These are phyloP conservation scores for Drosophila suboccidentalis DNA, from an alignment of 2,888 invertebrate genomes.

Conservation along the genomic window DNA sequence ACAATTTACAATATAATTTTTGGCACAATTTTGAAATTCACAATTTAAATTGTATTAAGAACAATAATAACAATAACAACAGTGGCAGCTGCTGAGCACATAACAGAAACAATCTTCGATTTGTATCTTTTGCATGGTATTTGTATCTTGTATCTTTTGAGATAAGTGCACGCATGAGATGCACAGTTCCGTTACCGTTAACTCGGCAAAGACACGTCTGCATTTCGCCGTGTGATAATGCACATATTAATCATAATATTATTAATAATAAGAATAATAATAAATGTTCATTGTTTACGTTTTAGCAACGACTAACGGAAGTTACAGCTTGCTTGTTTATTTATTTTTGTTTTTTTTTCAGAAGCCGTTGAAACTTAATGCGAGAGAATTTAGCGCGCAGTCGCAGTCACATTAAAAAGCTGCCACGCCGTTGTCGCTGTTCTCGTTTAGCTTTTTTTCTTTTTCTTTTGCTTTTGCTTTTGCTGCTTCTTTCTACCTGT, in stretches of 20 bases:
- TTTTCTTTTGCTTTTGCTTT: conserved; percentile 26
- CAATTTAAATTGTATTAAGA: conserved; percentile 14
- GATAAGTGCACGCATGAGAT: conserved; percentile 49
- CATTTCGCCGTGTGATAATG: conserved; percentile 42
- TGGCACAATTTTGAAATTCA: conserved; percentile 44
- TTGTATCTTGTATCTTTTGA: conserved; percentile 19
- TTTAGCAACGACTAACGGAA: conserved; percentile 64
- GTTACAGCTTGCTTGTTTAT: conserved; percentile 41
- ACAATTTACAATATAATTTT: conserved; percentile 27
- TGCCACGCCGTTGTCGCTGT: conserved; percentile 48
- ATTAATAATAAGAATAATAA: conserved; percentile 8
- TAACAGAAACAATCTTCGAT: conserved; percentile 25
- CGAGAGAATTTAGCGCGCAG: conserved; percentile 45
- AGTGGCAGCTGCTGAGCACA: conserved; percentile 11
- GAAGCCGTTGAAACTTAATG: conserved; percentile 24
- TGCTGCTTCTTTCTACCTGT: conserved; percentile 41
- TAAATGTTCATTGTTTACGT: conserved; percentile 54
- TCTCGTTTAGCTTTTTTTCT: conserved; percentile 36
- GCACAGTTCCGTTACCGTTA: conserved; percentile 42
- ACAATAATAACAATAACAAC: conserved; percentile 8
- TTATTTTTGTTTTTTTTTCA: conserved; percentile 23
- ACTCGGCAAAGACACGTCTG: conserved; percentile 44
- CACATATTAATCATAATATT: conserved; percentile 4
- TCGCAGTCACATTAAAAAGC: conserved; percentile 43
- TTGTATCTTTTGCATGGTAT: conserved; percentile 16